phyloP scores from a whole-genome alignment of 2,113 vertebrate species.

The Sardina pilchardus region DNA sequence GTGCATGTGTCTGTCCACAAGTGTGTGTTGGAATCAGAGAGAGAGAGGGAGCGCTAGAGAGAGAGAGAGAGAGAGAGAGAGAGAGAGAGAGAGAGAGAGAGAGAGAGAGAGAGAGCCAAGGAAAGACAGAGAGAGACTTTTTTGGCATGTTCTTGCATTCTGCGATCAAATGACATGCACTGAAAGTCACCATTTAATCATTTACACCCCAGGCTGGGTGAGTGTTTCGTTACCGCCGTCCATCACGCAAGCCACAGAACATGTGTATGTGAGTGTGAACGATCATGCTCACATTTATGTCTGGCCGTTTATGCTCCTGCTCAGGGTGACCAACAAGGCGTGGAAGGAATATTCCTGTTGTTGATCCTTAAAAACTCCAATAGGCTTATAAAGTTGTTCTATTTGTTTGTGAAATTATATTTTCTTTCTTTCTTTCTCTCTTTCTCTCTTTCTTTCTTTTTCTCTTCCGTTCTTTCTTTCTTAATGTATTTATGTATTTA shows the following conservation, averaged over 20 bases:
- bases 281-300: background rate
- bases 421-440: too few relatives aligned
- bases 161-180: conserved; percentile 9
- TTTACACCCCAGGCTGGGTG: background rate
- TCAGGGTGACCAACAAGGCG: too few relatives aligned
- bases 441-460: too few relatives aligned
- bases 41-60: conserved; percentile 35
- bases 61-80: conserved; percentile 25
- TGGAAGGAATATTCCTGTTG: too few relatives aligned
- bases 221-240: background rate
- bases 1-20: background rate
- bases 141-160: background rate
- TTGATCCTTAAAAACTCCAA: too few relatives aligned
- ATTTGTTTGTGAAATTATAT: too few relatives aligned
- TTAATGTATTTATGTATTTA: too few relatives aligned
- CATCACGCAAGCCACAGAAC: background rate
- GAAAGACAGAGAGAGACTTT: too few relatives aligned
- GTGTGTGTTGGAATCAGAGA: background rate
- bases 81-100: conserved; percentile 42
- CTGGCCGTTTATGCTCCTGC: too few relatives aligned
- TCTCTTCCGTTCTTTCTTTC: too few relatives aligned
- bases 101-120: background rate
- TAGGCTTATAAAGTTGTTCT: too few relatives aligned
- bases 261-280: background rate
- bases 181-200: background rate